Evolutionary conservation across 1,140 invertebrate genomes (phyloP).

Genomic region (Trichogramma pretiosum): DNA sequence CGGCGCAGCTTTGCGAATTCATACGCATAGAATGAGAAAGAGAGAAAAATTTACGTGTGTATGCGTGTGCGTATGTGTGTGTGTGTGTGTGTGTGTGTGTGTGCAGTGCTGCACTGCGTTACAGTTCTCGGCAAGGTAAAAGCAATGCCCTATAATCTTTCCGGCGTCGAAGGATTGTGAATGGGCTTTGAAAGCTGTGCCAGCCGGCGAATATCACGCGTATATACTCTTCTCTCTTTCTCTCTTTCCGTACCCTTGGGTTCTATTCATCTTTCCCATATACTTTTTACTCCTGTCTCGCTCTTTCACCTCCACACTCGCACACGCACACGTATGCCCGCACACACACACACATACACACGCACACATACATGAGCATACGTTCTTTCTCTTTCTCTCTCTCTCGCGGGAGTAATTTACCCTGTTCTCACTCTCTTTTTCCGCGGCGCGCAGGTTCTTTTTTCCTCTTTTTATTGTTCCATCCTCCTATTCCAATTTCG

Average conservation of each 20-base stretch:
- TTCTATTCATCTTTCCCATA: constrained; percentile 26
- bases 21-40: too few species aligned
- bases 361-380: too few species aligned
- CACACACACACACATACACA: too few species aligned
- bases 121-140: not conserved
- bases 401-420: constrained; percentile 27
- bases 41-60: too few species aligned
- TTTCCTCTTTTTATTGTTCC: not conserved
- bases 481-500: not conserved
- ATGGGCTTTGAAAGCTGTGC: constrained; percentile 10
- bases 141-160: constrained; percentile 13
- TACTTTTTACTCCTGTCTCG: too few species aligned
- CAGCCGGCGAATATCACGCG: too few species aligned
- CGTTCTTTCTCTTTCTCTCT: constrained; percentile 19
- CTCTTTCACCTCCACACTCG: too few species aligned
- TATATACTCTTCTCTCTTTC: not conserved
- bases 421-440: not conserved
- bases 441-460: not conserved
- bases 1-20: too few species aligned
- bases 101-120: not conserved
- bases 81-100: not conserved
- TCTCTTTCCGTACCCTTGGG: constrained; percentile 21
- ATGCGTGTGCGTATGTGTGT: not conserved
- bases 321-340: too few species aligned
- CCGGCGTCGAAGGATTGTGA: constrained; percentile 3